These are phyloP conservation scores for Callyntrura sp. DNA, from an alignment of 2,888 invertebrate genomes.

Conservation along the genomic window DNA sequence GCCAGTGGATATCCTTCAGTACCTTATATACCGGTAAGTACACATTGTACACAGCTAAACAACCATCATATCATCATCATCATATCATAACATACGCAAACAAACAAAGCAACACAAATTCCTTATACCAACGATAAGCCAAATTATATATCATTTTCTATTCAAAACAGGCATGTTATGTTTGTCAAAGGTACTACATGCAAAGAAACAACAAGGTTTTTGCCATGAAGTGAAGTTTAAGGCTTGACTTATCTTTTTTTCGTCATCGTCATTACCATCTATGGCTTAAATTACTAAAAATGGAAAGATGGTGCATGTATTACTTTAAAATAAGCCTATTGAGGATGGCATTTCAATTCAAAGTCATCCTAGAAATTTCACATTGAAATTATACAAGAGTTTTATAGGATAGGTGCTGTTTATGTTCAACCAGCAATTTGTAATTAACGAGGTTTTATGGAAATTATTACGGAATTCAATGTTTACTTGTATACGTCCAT, in stretches of 20 bases:
- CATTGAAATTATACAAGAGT: constrained; percentile 29
- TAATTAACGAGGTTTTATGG: constrained; percentile 62
- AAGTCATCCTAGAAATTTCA: constrained; percentile 59
- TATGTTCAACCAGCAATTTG: constrained; percentile 28
- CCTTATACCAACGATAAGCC: background rate
- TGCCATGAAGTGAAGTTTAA: constrained; percentile 70
- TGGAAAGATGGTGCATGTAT: constrained; percentile 44
- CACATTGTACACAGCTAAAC: no score
- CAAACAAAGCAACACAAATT: background rate
- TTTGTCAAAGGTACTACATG: constrained; percentile 35
- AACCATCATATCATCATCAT: no score
- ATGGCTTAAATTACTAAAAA: constrained; percentile 44
- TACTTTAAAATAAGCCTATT: constrained; percentile 19
- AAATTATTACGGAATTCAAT: constrained; percentile 57
- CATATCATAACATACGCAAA: constrained; percentile 8
- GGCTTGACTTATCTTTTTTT: constrained; percentile 49
- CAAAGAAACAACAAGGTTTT: constrained; percentile 55
- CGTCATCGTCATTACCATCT: constrained; percentile 28
- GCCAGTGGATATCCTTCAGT: constrained; percentile 74
- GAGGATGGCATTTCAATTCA: constrained; percentile 69
- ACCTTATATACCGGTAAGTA: constrained; percentile 78
- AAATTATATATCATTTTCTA: background rate
- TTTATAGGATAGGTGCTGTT: background rate
- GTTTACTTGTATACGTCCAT: constrained; percentile 42
- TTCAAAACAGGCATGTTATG: constrained; percentile 23